Evolutionary conservation across 2,113 vertebrate species (phyloP), one percentile per base, ranked within the genome.

Genomic region (Trogon melanurus): DNA sequence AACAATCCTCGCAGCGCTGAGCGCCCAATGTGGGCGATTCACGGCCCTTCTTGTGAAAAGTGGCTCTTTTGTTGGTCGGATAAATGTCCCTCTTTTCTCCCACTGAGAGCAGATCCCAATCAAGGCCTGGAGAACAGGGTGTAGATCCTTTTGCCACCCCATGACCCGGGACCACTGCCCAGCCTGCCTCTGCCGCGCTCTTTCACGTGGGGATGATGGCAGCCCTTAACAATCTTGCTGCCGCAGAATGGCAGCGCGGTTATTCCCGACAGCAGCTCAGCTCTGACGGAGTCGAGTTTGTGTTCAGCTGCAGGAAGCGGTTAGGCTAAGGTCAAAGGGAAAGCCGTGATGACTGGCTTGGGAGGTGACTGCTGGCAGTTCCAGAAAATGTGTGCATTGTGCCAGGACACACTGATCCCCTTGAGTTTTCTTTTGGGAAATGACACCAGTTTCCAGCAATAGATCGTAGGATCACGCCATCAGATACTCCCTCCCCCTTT

Each of bases 201-300:
- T 50, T 64, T 38, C 45, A 5, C 27, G 1, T 1, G 26, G 81
- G 54, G 26, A 7, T 2, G 66, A 23, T 56, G 56, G 45, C 51
- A 87, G 56, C n/a, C 58, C 74, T 56, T 29, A 3, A 30, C 16
- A 11, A 29, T 16, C 44, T 8, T 4, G 6, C 36, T 76, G 69
- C 51, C 56, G 1, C 27, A 1, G 16, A 1, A 0, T 3, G 67
- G 50, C 75, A 51, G 30, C 30, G 56, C 5, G n/a, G 3, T n/a
- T 5, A 15, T 20, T 48, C 26, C 82, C 23, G 0, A 6, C 23
- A 15, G 45, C 79, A 61, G 80, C 79, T 32, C 38, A 8, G 64
- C n/a, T 54, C 34, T 7, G 34, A 4, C 34, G 45, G 22, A 38
- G 16, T 6, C 1, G 0, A 26, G 47, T 6, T 27, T 12, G 0